Conservation (phyloP, 2,113 vertebrate genomes). For the Passer domesticus region DNA sequence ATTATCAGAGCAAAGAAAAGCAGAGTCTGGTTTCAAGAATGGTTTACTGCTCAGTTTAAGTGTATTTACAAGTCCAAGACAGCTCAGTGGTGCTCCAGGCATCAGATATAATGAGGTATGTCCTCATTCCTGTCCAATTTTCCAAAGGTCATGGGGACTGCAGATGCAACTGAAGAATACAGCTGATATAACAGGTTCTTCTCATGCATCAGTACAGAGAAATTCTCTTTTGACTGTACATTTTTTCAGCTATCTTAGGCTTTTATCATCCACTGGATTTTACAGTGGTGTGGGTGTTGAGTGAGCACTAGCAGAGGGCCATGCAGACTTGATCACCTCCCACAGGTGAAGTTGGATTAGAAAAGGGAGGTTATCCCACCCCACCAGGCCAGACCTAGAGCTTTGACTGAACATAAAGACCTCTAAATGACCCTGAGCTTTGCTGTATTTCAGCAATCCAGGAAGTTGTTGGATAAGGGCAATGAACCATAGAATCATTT, state of each 20-base stretch:
- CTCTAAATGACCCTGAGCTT: neutral
- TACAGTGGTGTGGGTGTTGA: rapidly evolving
- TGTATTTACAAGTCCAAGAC: neutral
- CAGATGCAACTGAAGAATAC: neutral
- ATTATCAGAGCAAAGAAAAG: neutral
- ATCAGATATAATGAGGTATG: rapidly evolving
- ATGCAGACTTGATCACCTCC: neutral
- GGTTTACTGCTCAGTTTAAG: neutral
- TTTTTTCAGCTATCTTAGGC: neutral
- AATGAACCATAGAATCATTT: neutral
- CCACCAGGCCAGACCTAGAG: neutral
- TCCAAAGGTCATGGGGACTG: neutral
- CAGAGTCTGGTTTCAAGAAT: neutral
- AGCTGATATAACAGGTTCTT: neutral
- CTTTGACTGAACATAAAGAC: neutral
- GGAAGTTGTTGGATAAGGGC: neutral
- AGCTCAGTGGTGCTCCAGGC: neutral
- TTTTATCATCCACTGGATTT: neutral
- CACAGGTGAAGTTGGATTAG: neutral
- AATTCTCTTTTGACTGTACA: neutral
- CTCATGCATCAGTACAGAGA: neutral
- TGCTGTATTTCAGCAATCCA: neutral
- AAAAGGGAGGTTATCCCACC: neutral
- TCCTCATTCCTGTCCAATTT: neutral
- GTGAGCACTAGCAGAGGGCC: neutral